phyloP scores from a whole-genome alignment of 2,888 invertebrate genomes.

The Salpingus planirostris region DNA sequence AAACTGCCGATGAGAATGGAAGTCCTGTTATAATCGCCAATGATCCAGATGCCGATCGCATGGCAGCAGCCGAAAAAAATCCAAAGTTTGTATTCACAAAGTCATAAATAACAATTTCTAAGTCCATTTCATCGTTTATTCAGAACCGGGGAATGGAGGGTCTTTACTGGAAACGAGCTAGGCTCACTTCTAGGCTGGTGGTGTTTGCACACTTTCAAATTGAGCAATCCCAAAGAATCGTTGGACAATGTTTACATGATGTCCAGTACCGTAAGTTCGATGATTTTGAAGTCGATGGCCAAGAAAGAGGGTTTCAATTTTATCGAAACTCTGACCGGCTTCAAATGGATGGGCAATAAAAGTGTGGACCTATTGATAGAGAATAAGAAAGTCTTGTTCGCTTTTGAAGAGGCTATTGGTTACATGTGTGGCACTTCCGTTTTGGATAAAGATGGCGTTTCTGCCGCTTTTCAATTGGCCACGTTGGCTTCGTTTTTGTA shows the following conservation, averaged over 20 bases:
- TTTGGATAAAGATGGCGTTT: slow-evolving; percentile 94
- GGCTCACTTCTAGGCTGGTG: slow-evolving; percentile 95
- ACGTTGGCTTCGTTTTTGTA: slow-evolving; percentile 67
- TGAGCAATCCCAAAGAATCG: slow-evolving; percentile 41
- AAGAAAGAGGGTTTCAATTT: slow-evolving; percentile 67
- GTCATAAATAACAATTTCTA: too few species aligned
- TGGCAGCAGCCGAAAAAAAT: slow-evolving; percentile 85
- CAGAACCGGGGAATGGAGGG: slow-evolving; percentile 66
- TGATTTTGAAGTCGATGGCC: slow-evolving; percentile 79
- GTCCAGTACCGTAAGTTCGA: slow-evolving; percentile 93
- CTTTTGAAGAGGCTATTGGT: slow-evolving; percentile 98
- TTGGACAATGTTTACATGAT: slow-evolving; percentile 68
- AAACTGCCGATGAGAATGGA: slow-evolving; percentile 61
- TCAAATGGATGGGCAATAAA: slow-evolving; percentile 99
- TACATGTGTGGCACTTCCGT: slow-evolving; percentile 89
- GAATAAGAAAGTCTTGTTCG: slow-evolving; percentile 77
- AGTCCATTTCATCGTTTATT: too few species aligned
- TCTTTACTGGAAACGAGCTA: slow-evolving; percentile 92
- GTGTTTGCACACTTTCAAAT: slow-evolving; percentile 57
- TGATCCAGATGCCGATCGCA: slow-evolving; percentile 96
- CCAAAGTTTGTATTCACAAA: slow-evolving; percentile 51
- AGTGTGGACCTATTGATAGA: slow-evolving; percentile 60
- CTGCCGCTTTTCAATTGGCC: slow-evolving; percentile 73
- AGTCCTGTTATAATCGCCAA: slow-evolving; percentile 83
- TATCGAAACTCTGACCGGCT: slow-evolving; percentile 91